Evolutionary conservation across 2,888 invertebrate genomes (phyloP).

Genomic region (Sphaeridia pumilis): DNA sequence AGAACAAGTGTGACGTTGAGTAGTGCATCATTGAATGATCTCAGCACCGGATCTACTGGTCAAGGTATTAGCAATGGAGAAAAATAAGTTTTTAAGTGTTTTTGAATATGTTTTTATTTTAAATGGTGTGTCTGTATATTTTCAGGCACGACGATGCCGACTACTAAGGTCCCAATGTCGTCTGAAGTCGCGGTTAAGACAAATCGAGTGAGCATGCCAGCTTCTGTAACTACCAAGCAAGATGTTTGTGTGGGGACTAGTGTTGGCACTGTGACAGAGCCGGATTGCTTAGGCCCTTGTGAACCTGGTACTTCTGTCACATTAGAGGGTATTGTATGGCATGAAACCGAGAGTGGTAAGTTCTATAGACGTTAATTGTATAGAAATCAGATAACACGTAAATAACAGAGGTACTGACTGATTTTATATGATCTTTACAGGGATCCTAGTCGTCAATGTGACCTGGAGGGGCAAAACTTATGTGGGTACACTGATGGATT

Average conservation of each 20-base stretch:
- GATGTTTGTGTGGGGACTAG: slow-evolving; percentile 85
- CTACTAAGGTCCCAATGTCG: too few species aligned
- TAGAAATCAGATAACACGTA: too few species aligned
- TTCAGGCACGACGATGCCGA: too few species aligned
- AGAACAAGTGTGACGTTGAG: slow-evolving; percentile 30
- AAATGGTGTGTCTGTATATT: too few species aligned
- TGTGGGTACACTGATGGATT: slow-evolving; percentile 91
- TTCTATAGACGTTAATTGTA: too few species aligned
- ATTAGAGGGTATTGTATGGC: slow-evolving; percentile 97
- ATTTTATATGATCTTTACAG: slow-evolving; percentile 46
- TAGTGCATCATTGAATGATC: slow-evolving; percentile 24
- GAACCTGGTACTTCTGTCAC: slow-evolving; percentile 96
- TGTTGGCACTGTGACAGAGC: slow-evolving; percentile 89
- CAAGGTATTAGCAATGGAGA: too few species aligned
- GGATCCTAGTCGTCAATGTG: slow-evolving; percentile 93
- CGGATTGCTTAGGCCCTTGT: slow-evolving; percentile 95
- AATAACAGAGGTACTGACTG: too few species aligned
- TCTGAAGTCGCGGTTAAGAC: too few species aligned
- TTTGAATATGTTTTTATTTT: too few species aligned
- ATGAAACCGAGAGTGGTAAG: slow-evolving; percentile 89
- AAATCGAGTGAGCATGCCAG: too few species aligned
- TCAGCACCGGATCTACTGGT: slow-evolving; percentile 18
- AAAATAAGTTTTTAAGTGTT: too few species aligned
- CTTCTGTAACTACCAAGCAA: too few species aligned
- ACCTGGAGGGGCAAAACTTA: slow-evolving; percentile 99